Conservation (phyloP, 2,797 vertebrate genomes). For the Sebastes aleutianus region DNA sequence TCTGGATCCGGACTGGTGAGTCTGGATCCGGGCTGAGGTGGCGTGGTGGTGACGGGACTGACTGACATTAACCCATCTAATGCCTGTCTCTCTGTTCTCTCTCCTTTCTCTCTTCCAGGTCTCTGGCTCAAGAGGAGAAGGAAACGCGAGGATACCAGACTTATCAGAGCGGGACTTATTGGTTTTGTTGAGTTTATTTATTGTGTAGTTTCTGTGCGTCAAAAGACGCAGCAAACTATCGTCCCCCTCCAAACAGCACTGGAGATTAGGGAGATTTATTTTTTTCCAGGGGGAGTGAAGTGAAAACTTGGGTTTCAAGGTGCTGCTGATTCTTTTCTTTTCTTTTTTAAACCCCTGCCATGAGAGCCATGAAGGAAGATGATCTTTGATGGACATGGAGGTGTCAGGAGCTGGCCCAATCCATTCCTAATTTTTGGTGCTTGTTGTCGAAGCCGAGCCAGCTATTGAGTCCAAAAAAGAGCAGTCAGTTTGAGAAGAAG, state of each 20-base stretch:
- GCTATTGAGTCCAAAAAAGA: conserved; percentile 45
- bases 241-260: conserved; percentile 54
- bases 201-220: conserved; percentile 70
- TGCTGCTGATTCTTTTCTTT: neutral
- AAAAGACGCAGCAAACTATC: conserved; percentile 68
- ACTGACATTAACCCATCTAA: conserved; percentile 90
- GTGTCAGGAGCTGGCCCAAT: conserved; percentile 71
- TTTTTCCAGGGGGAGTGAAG: conserved; percentile 78
- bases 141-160: conserved; percentile 65
- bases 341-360: conserved; percentile 16
- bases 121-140: conserved; percentile 51
- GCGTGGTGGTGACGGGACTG: conserved; percentile 89
- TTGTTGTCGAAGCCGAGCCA: conserved; percentile 51
- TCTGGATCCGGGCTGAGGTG: conserved; percentile 89
- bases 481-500: conserved; percentile 60
- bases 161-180: conserved; percentile 77
- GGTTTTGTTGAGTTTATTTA: conserved; percentile 70
- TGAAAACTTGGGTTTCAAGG: conserved; percentile 79
- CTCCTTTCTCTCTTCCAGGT: conserved; percentile 69
- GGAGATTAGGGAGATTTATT: conserved; percentile 55
- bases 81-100: conserved; percentile 76
- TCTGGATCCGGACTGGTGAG: conserved; percentile 85
- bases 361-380: conserved; percentile 76
- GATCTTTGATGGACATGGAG: conserved; percentile 76
- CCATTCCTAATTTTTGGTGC: conserved; percentile 52